phyloP scores from a whole-genome alignment of 2,797 vertebrate species.

The Hippocampus kuda region DNA sequence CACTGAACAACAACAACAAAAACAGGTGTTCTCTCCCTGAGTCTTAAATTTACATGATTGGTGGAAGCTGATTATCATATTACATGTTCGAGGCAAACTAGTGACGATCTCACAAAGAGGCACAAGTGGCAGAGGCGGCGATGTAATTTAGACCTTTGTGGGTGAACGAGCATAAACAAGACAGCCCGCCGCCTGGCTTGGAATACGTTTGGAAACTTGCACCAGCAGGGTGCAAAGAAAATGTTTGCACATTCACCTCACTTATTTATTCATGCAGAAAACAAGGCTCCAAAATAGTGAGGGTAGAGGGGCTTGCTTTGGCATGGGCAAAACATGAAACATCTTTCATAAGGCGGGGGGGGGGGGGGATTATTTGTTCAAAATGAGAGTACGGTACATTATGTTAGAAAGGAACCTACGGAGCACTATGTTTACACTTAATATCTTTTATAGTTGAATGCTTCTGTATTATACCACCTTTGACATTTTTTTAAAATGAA shows the following conservation, averaged over 20 bases:
- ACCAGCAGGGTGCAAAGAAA: conserved; percentile 37
- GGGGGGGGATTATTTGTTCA: conserved; percentile 11
- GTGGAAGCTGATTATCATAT: conserved; percentile 21
- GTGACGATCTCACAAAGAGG: neutral
- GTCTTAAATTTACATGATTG: conserved; percentile 25
- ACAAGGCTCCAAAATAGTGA: conserved; percentile 11
- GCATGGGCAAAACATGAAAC: conserved; percentile 7
- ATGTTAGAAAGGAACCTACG: neutral
- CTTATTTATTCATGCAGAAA: conserved; percentile 49
- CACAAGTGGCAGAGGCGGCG: neutral
- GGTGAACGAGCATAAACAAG: conserved; percentile 23
- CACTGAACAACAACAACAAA: conserved; percentile 19
- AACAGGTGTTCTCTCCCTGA: conserved; percentile 7
- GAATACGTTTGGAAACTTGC: conserved; percentile 39
- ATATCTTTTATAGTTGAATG: neutral
- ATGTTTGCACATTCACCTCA: conserved; percentile 40
- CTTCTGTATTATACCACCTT: too few relatives aligned
- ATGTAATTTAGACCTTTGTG: conserved; percentile 11
- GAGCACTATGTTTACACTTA: neutral
- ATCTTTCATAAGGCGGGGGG: neutral
- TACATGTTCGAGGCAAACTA: conserved; percentile 12
- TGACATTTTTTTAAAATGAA: neutral
- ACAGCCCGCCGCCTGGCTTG: conserved; percentile 8
- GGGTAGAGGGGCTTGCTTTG: neutral
- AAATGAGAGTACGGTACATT: neutral